Base-by-base conservation (phyloP, 2,113 vertebrate species). In the Hypanus sabinus region DNA sequence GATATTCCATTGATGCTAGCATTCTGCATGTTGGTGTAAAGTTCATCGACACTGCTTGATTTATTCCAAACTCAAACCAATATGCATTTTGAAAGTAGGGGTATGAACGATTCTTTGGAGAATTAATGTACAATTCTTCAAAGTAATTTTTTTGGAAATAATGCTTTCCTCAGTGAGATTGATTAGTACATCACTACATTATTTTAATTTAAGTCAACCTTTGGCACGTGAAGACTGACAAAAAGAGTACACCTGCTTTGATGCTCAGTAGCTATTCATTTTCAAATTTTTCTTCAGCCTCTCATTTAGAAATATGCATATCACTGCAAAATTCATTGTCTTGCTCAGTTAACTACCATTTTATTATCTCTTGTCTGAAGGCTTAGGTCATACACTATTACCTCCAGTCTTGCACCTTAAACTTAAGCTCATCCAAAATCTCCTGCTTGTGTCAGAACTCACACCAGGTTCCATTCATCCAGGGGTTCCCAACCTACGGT, bases 1-100 rank as follows among this genome's bases (percentile, higher is more conserved):
- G 96, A 95, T 55, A 27, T 71, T 93, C 36, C 73, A 71, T 46
- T 73, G 10, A 55, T n/a, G 12, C n/a, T 16, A 65, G 62, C 60
- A 20, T 14, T 33, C 11, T n/a, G n/a, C 18, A 2, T 3, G 33
- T 90, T 36, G 27, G 30, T 93, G 22, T 55, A 73, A 93, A 14
- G 24, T 75, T 93, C 38, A 24, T 22, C 2, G 24, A 30, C 36
- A 93, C 30, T 93, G 36, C 9, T 38, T 20, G 22, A 55, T 30
- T 22, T 60, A 87, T 8, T 87, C 20, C 81, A 79, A 16, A 79
- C n/a, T 88, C 11, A 65, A 90, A 90, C 16, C 60, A 3, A 12
- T 10, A 33, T 65, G 85, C 14, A 20, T 1, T 65, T 90, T 65
- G 65, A 33, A 65, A 65, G 14, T 30, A 65, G 55, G 27, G 6